Evolutionary conservation across 2,113 vertebrate species (phyloP).

Genomic region (Zosterops lateralis): DNA sequence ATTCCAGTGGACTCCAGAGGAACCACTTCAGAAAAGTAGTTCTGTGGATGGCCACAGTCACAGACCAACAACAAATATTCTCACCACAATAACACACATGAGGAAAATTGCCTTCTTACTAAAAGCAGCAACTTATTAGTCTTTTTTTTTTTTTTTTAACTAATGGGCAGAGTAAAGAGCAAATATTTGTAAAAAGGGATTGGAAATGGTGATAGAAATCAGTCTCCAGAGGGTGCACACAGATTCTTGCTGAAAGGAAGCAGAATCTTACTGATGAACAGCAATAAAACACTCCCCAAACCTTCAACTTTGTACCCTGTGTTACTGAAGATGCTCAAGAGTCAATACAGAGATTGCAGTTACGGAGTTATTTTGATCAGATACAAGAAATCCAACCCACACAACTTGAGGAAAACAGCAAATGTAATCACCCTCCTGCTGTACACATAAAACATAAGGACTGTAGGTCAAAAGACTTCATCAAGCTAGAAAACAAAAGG

Average conservation of each 20-base stretch:
- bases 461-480: background rate
- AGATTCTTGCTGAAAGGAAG: conserved; percentile 9
- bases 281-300: conserved; percentile 7
- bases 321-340: background rate
- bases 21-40: background rate
- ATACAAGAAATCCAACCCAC: background rate
- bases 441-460: background rate
- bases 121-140: background rate
- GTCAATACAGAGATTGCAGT: background rate
- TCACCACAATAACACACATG: background rate
- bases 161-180: background rate
- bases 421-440: background rate
- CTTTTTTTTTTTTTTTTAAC: background rate
- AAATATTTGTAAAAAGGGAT: conserved; percentile 29
- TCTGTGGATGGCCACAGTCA: background rate
- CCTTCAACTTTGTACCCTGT: background rate
- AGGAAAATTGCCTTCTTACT: background rate
- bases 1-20: background rate
- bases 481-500: background rate
- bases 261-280: background rate
- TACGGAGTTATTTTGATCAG: background rate
- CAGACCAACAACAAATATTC: background rate
- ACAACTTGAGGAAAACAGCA: background rate
- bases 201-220: background rate
- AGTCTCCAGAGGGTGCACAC: background rate